phyloP scores from a whole-genome alignment of 2,797 vertebrate genomes.

The Paratrypauchen microcephalus region DNA sequence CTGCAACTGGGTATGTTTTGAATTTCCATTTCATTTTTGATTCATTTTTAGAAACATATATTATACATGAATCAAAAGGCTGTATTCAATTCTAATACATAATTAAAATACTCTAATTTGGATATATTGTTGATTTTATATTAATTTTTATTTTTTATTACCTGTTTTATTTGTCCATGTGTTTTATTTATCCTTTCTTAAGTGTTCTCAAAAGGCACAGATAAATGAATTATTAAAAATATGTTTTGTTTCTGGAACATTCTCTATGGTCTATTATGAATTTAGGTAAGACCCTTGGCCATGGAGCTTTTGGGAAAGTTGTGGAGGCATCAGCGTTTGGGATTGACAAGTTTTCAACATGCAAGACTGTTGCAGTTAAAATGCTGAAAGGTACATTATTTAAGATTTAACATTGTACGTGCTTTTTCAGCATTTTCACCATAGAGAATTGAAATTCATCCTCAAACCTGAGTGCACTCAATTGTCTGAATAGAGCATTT shows the following conservation, averaged over 20 bases:
- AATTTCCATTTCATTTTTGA: slow-evolving; percentile 12
- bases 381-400: slow-evolving; percentile 91
- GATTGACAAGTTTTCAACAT: slow-evolving; percentile 94
- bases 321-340: slow-evolving; percentile 95
- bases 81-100: too few species aligned
- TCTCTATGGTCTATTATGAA: slow-evolving; percentile 33
- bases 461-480: neutral
- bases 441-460: slow-evolving; percentile 5
- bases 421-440: neutral
- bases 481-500: slow-evolving; percentile 10
- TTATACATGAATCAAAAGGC: too few species aligned
- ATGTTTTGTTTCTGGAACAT: slow-evolving; percentile 2
- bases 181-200: neutral
- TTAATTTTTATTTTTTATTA: neutral
- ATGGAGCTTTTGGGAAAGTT: slow-evolving; percentile 95
- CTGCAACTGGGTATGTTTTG: slow-evolving; percentile 84
- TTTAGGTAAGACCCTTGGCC: slow-evolving; percentile 92
- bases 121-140: neutral
- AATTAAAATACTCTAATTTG: too few species aligned
- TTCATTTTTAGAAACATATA: neutral
- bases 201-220: neutral
- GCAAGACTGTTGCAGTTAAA: slow-evolving; percentile 96
- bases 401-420: neutral
- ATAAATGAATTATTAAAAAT: neutral
- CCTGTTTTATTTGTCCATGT: neutral